A percentile compares a stretch with the other conserved stretches of the same genome.
Conservation (phyloP, 64 coral and sea anemone species). For the Stichodactyla mertensii region DNA sequence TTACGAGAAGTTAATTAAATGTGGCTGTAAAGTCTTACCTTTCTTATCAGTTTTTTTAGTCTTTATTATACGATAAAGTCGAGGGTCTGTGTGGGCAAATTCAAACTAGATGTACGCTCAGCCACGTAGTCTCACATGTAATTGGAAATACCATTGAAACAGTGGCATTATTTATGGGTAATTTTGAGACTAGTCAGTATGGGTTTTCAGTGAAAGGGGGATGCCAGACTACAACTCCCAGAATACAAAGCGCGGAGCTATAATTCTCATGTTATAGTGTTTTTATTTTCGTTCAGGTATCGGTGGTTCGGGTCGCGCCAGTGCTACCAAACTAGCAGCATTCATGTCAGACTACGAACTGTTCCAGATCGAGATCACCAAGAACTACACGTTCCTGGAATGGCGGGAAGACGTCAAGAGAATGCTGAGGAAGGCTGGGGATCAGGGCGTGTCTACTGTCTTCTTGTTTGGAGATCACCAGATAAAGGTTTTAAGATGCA, state of each 20-base stretch:
- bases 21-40: too few relatives aligned
- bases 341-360: conserved; percentile 99
- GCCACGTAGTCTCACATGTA: too few relatives aligned
- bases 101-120: too few relatives aligned
- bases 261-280: background rate
- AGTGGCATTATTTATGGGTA: too few relatives aligned
- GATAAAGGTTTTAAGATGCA: conserved; percentile 50
- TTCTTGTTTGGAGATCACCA: conserved; percentile 97
- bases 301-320: conserved; percentile 82
- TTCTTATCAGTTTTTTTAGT: too few relatives aligned
- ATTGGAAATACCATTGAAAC: too few relatives aligned
- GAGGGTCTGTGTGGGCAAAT: too few relatives aligned
- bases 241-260: background rate
- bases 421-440: conserved; percentile 80
- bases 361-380: conserved; percentile 98
- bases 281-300: conserved; percentile 47
- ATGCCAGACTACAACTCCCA: too few relatives aligned
- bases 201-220: too few relatives aligned
- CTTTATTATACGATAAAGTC: too few relatives aligned
- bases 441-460: conserved; percentile 74
- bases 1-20: too few relatives aligned
- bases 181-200: too few relatives aligned
- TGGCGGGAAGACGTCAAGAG: conserved; percentile 97
- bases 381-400: conserved; percentile 78
- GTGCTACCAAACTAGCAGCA: conserved; percentile 71